These are phyloP conservation scores for Neogale vison DNA, from an alignment of 2,113 vertebrate genomes.

Conservation along the genomic window DNA sequence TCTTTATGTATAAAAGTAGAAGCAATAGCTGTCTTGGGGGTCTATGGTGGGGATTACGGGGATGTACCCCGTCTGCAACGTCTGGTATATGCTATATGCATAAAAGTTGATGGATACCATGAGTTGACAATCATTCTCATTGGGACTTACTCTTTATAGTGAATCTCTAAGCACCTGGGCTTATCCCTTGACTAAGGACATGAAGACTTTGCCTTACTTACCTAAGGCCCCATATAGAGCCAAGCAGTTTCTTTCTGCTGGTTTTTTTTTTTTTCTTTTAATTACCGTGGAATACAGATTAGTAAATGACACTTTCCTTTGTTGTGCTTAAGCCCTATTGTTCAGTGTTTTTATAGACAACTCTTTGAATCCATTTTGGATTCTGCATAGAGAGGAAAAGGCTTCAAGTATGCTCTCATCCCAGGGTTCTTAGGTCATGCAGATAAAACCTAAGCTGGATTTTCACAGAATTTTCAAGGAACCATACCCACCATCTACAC, in stretches of 20 bases:
- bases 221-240: not conserved
- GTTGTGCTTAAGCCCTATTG: not conserved
- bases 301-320: not conserved
- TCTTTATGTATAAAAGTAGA: not conserved
- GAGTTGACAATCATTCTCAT: no score
- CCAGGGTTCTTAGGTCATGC: not conserved
- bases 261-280: not conserved
- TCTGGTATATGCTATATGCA: not conserved
- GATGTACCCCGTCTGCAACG: not conserved
- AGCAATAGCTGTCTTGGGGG: not conserved
- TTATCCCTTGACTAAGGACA: not conserved
- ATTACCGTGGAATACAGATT: not conserved
- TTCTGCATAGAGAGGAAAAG: not conserved
- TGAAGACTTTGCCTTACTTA: not conserved
- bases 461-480: slow-evolving; percentile 8
- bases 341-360: not conserved
- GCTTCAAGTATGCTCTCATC: not conserved
- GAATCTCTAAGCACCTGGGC: not conserved
- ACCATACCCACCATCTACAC: not conserved
- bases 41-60: not conserved
- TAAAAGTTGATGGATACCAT: not conserved
- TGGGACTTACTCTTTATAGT: not conserved
- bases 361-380: not conserved
- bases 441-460: not conserved
- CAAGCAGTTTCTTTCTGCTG: not conserved